A percentile compares a stretch with the other conserved stretches of the same genome.
These are phyloP conservation scores for Silvanus unidentatus DNA, from an alignment of 2,888 invertebrate species.

Conservation along the genomic window DNA sequence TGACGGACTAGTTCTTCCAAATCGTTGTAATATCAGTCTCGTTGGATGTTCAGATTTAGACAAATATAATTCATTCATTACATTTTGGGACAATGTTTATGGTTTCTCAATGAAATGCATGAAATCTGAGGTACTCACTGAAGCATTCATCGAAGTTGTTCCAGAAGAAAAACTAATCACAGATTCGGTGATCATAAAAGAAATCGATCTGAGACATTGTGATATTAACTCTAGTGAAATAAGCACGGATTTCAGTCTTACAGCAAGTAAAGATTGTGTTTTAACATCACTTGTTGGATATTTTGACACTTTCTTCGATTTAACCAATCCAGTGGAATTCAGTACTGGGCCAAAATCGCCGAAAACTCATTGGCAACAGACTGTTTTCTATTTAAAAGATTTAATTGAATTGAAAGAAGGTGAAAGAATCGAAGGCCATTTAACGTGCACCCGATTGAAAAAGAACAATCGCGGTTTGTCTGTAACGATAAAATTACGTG, in stretches of 20 bases:
- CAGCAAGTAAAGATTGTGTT: constrained; percentile 57
- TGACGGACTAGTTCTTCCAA: constrained; percentile 76
- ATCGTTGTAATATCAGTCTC: constrained; percentile 75
- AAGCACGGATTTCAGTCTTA: constrained; percentile 61
- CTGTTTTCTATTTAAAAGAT: constrained; percentile 76
- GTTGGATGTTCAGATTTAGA: constrained; percentile 72
- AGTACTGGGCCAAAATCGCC: constrained; percentile 71
- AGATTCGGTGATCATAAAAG: constrained; percentile 57
- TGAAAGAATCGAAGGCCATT: constrained; percentile 57
- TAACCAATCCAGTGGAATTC: constrained; percentile 60
- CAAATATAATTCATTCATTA: constrained; percentile 65
- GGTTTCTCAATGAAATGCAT: constrained; percentile 91
- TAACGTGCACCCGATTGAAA: constrained; percentile 67
- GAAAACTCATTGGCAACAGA: constrained; percentile 93
- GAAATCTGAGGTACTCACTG: constrained; percentile 75
- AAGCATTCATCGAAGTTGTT: constrained; percentile 65
- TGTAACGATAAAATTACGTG: constrained; percentile 61
- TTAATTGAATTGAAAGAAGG: constrained; percentile 64
- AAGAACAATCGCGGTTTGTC: constrained; percentile 70
- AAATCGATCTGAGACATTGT: constrained; percentile 73
- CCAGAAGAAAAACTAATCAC: constrained; percentile 62
- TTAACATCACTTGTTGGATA: constrained; percentile 83
- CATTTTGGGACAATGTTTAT: constrained; percentile 90
- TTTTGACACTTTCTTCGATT: constrained; percentile 83
- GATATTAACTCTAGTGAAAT: constrained; percentile 67